phyloP scores from a whole-genome alignment of 2,888 invertebrate species.

The Rambutsinella grinnellia region DNA sequence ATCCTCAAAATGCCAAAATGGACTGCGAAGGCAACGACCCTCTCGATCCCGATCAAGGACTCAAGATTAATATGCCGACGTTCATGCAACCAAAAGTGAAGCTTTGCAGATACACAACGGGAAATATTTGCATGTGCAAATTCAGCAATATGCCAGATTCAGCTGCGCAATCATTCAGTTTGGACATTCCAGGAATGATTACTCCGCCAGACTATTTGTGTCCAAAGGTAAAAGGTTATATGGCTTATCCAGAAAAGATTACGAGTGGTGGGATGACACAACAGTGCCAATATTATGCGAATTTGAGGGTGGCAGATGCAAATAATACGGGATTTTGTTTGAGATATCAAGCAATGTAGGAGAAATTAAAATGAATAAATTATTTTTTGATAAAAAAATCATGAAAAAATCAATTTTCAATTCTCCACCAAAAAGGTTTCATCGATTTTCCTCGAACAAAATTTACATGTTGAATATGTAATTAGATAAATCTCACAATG shows the following conservation, averaged over 20 bases:
- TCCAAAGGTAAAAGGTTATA: slow-evolving; percentile 35
- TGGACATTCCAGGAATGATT: slow-evolving; percentile 1
- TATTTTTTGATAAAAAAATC: too few relatives aligned
- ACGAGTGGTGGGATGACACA: not conserved
- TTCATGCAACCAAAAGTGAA: not conserved
- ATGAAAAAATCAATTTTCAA: too few relatives aligned
- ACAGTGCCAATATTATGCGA: slow-evolving; percentile 29
- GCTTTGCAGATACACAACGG: slow-evolving; percentile 26
- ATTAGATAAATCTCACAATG: not conserved
- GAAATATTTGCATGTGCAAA: slow-evolving; percentile 23
- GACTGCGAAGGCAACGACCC: not conserved
- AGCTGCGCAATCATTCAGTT: slow-evolving; percentile 15
- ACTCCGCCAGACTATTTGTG: not conserved
- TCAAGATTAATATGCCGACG: not conserved
- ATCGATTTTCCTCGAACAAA: too few relatives aligned
- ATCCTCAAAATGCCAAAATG: not conserved
- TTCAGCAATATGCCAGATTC: slow-evolving; percentile 31
- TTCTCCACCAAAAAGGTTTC: too few relatives aligned
- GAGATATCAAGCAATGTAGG: slow-evolving; percentile 46
- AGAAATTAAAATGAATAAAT: not conserved
- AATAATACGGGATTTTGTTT: slow-evolving; percentile 47
- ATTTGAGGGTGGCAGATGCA: slow-evolving; percentile 30
- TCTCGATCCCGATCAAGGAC: not conserved
- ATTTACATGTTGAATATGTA: too few relatives aligned
- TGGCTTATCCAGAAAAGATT: not conserved